Conservation (phyloP, 2,113 vertebrate species). For the Machaerirhynchus nigripectus region DNA sequence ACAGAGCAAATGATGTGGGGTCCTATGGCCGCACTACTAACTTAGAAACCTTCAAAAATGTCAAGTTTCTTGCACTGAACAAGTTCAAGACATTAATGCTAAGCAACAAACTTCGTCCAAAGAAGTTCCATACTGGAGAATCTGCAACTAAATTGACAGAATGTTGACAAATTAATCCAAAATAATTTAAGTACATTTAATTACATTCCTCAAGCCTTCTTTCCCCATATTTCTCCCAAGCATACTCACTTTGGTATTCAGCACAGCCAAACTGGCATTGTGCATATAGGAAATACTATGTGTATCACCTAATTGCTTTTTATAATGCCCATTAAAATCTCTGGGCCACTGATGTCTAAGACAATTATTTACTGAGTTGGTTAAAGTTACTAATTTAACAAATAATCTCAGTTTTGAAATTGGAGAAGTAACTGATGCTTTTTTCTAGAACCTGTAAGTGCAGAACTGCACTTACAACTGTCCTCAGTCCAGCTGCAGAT, state of each 20-base stretch:
- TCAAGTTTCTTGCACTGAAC: not conserved
- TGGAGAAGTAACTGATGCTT: not conserved
- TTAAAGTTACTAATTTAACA: not conserved
- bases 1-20: not conserved
- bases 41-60: not conserved
- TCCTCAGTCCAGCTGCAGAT: not conserved
- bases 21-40: fast-evolving
- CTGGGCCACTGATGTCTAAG: not conserved
- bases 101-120: not conserved
- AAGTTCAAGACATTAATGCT: not conserved
- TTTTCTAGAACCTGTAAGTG: not conserved
- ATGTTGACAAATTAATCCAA: not conserved
- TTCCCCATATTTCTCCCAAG: not conserved
- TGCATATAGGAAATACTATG: not conserved
- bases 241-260: not conserved
- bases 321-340: not conserved
- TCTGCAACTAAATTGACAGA: not conserved
- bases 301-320: not conserved
- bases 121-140: not conserved
- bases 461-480: not conserved
- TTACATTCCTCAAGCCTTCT: not conserved
- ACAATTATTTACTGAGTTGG: not conserved
- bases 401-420: not conserved
- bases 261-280: not conserved
- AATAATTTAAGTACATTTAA: not conserved